phyloP scores from a whole-genome alignment of 1,140 invertebrate genomes.

The Bicyclus anynana region DNA sequence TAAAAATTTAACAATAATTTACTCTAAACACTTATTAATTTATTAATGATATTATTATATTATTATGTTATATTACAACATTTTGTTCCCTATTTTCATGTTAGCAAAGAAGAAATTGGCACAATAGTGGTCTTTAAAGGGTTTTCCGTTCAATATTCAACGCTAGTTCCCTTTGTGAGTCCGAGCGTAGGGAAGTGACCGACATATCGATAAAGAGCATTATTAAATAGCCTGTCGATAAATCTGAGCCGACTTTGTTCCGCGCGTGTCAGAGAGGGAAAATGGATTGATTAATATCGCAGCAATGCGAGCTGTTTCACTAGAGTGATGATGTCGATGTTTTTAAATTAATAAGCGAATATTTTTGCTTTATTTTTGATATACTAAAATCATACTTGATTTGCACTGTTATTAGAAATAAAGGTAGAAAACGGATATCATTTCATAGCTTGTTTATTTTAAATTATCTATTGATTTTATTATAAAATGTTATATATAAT shows the following conservation, averaged over 20 bases:
- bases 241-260: not conserved
- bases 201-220: constrained; percentile 18
- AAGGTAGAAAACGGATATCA: too few species aligned
- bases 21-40: constrained; percentile 3
- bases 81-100: not conserved
- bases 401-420: too few species aligned
- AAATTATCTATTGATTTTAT: too few species aligned
- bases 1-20: too few species aligned
- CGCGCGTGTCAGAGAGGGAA: constrained; percentile 2
- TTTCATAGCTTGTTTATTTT: too few species aligned
- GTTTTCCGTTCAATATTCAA: constrained; percentile 14
- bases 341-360: not conserved
- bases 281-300: constrained; percentile 1
- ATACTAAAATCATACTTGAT: too few species aligned
- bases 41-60: too few species aligned
- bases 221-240: constrained; percentile 14
- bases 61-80: not conserved
- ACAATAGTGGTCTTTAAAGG: not conserved
- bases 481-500: too few species aligned
- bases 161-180: constrained; percentile 19
- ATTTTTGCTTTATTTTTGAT: too few species aligned
- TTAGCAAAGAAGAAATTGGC: constrained; percentile 1
- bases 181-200: constrained; percentile 11
- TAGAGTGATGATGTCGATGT: not conserved
- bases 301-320: not conserved